Percentiles rank a stretch among this genome's conserved stretches.
Conservation (phyloP, 2,113 vertebrate genomes). For the Chaenocephalus aceratus region DNA sequence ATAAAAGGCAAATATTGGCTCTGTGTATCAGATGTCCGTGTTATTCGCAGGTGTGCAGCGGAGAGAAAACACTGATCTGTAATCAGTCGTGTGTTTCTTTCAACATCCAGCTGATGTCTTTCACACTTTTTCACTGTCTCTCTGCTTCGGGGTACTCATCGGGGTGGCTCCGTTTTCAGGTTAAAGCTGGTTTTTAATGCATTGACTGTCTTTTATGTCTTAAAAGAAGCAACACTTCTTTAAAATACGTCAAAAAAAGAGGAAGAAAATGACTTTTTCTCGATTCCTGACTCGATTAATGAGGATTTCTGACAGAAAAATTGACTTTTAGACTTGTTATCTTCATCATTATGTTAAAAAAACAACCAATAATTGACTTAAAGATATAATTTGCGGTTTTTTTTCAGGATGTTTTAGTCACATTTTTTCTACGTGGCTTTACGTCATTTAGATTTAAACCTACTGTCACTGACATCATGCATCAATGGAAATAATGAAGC, state of each 20-base stretch:
- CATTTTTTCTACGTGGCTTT: neutral
- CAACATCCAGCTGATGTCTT: neutral
- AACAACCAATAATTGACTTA: too few species aligned
- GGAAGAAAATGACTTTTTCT: too few species aligned
- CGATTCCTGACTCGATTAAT: too few species aligned
- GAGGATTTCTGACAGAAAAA: too few species aligned
- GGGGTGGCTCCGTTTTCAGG: neutral
- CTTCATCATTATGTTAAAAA: too few species aligned
- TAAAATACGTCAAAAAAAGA: neutral
- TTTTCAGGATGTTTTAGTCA: neutral
- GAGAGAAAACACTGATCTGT: neutral
- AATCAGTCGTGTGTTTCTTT: neutral
- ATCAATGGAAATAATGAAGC: conserved; percentile 34
- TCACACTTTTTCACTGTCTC: too few species aligned
- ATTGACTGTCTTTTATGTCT: too few species aligned
- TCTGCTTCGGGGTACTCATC: too few species aligned
- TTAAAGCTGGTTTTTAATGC: neutral
- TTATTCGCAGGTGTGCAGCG: neutral
- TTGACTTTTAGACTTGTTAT: too few species aligned
- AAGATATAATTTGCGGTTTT: neutral
- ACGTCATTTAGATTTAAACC: neutral
- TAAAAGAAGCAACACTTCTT: neutral
- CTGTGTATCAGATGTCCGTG: neutral
- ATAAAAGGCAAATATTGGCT: neutral
- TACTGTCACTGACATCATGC: neutral